Percentiles rank a stretch among this genome's conserved stretches.
Conservation (phyloP, 2,888 invertebrate species). For the Dimorphilus gyrociliatus region DNA sequence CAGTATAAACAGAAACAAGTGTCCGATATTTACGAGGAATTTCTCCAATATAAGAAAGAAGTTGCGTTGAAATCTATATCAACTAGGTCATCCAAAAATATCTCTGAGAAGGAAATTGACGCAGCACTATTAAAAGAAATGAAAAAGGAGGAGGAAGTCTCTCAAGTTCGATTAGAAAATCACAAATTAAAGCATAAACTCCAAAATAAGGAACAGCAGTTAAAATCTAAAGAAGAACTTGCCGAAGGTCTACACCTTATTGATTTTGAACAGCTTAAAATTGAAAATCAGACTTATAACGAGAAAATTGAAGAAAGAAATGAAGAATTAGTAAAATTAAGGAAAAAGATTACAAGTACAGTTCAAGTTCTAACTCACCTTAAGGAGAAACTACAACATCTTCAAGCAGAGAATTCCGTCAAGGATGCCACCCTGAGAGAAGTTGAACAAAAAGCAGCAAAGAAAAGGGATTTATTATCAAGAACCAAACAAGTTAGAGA, state of each 20-base stretch:
- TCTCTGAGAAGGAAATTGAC: slow-evolving; percentile 22
- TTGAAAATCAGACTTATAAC: slow-evolving; percentile 43
- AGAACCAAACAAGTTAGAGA: slow-evolving; percentile 39
- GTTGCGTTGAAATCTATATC: slow-evolving; percentile 29
- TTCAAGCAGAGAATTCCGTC: slow-evolving; percentile 33
- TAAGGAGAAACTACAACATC: slow-evolving; percentile 42
- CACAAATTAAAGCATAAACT: slow-evolving; percentile 37
- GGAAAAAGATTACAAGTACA: slow-evolving; percentile 14
- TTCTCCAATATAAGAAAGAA: slow-evolving; percentile 31
- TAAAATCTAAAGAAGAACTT: slow-evolving; percentile 41
- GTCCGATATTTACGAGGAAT: slow-evolving; percentile 26
- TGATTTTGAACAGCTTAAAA: slow-evolving; percentile 45
- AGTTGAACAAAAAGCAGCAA: slow-evolving; percentile 27
- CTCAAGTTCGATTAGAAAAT: slow-evolving; percentile 30
- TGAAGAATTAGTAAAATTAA: too few relatives aligned
- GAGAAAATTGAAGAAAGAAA: slow-evolving; percentile 46
- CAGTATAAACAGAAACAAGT: slow-evolving; percentile 26
- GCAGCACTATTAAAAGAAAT: slow-evolving; percentile 20
- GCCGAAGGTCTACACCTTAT: slow-evolving; percentile 42
- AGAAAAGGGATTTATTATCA: slow-evolving; percentile 34
- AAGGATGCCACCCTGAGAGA: slow-evolving; percentile 22
- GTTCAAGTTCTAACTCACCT: slow-evolving; percentile 43
- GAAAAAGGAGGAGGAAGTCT: slow-evolving; percentile 30
- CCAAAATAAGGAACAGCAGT: slow-evolving; percentile 32
- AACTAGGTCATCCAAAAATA: slow-evolving; percentile 30